phyloP scores from a whole-genome alignment of 2,113 vertebrate genomes.

The Melanocharis versteri region DNA sequence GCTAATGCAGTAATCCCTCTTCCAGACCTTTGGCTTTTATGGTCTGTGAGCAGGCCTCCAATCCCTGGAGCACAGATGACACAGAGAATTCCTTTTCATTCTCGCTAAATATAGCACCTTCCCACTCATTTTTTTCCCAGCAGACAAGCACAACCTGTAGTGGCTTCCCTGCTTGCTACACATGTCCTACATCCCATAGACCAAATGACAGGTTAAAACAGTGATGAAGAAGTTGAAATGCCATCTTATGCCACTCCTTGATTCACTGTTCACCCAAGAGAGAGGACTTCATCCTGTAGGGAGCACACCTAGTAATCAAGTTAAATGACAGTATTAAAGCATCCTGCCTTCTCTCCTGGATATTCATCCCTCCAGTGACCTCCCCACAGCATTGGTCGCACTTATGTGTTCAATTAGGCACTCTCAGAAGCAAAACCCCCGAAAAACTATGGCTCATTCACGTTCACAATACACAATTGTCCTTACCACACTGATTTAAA shows the following conservation, averaged over 20 bases:
- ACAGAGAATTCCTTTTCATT: background rate
- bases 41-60: background rate
- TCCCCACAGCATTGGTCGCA: background rate
- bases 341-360: background rate
- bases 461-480: background rate
- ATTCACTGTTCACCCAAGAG: background rate
- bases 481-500: background rate
- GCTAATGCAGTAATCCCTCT: background rate
- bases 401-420: background rate
- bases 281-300: background rate
- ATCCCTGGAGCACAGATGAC: background rate
- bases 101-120: background rate
- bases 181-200: background rate
- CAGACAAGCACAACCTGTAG: background rate
- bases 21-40: background rate
- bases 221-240: background rate
- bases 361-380: background rate
- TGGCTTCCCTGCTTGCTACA: background rate
- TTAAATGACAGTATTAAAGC: background rate
- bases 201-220: background rate
- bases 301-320: background rate
- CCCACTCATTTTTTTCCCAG: background rate
- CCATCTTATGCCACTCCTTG: background rate
- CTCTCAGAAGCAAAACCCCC: background rate
- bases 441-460: background rate